A percentile compares a stretch with the other conserved stretches of the same genome.
phyloP scores from a whole-genome alignment of 2,113 vertebrate species.

The Tapirus terrestris region DNA sequence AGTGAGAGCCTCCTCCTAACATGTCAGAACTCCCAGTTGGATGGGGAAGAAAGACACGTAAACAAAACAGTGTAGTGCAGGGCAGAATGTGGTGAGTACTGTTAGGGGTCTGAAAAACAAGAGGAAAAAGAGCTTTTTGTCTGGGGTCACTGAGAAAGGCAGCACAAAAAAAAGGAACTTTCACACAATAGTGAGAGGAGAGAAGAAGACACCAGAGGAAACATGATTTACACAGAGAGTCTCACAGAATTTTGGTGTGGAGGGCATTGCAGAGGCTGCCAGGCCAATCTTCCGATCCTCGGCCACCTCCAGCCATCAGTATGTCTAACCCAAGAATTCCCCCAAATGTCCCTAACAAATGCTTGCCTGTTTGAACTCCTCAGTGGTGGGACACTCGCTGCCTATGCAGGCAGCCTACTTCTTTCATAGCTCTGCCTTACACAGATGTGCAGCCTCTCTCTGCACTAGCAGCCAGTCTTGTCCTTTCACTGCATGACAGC shows the following conservation, averaged over 20 bases:
- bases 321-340: neutral
- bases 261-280: neutral
- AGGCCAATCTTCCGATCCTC: neutral
- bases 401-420: neutral
- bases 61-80: rapidly evolving
- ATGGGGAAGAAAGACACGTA: neutral
- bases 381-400: rapidly evolving
- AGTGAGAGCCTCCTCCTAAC: neutral
- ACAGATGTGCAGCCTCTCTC: rapidly evolving
- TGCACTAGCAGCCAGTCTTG: no score
- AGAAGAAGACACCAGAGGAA: neutral
- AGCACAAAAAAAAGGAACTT: no score
- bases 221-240: rapidly evolving
- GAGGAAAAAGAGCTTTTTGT: neutral
- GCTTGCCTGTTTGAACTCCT: neutral
- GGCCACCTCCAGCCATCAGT: no score
- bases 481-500: rapidly evolving
- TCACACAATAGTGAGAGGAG: neutral
- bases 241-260: neutral
- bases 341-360: neutral
- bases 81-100: neutral
- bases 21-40: neutral
- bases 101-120: neutral
- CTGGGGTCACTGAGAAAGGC: neutral
- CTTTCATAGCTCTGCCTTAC: no score